These are phyloP conservation scores for Sylvicapra grimmia DNA, from an alignment of 2,113 vertebrate genomes.

Conservation along the genomic window DNA sequence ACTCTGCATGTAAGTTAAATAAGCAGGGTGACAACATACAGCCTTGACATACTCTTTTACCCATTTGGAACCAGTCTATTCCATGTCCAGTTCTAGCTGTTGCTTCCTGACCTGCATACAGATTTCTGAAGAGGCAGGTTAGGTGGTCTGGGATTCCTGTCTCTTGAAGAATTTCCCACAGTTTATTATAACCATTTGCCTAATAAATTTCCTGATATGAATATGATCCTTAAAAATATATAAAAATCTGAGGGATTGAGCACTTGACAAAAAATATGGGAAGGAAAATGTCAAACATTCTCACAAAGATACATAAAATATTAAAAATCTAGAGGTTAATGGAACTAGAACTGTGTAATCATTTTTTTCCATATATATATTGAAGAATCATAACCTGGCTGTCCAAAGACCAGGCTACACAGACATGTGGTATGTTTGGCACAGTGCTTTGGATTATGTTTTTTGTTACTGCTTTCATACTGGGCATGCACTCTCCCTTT, in stretches of 20 bases:
- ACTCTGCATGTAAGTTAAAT: no score
- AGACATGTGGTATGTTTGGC: neutral
- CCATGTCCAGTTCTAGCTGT: neutral
- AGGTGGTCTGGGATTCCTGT: neutral
- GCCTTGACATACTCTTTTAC: neutral
- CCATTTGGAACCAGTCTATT: neutral
- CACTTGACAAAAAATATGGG: neutral
- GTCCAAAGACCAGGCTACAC: neutral
- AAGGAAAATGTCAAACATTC: neutral
- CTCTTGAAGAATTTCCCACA: neutral
- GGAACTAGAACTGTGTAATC: neutral
- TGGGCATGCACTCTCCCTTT: accelerated
- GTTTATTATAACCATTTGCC: neutral
- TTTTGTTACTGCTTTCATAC: neutral
- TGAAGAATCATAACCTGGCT: neutral
- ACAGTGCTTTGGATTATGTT: neutral
- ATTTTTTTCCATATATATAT: neutral
- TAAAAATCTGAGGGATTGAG: neutral
- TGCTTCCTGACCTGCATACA: neutral
- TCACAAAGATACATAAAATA: neutral
- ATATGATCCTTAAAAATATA: neutral
- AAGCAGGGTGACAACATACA: neutral
- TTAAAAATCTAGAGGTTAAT: neutral
- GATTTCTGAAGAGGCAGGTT: neutral
- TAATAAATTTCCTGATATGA: neutral